Evolutionary conservation across 2,888 invertebrate genomes (phyloP).

Genomic region (Clivina fossor): DNA sequence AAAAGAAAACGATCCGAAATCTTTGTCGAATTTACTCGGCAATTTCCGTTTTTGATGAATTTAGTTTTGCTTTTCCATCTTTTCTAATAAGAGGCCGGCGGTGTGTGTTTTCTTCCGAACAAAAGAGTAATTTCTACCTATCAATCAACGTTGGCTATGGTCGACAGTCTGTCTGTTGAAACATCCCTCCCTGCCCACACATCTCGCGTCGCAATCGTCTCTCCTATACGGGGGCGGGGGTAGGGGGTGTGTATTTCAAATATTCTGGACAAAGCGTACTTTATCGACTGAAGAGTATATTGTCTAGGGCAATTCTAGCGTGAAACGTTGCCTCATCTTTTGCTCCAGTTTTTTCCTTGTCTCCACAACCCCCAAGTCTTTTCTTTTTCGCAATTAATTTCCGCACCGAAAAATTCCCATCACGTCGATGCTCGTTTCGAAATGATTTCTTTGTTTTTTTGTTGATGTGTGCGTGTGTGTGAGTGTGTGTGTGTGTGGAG

Average conservation of each 20-base stretch:
- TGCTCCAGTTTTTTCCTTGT: no score
- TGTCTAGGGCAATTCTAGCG: slow-evolving; percentile 31
- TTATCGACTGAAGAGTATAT: slow-evolving; percentile 31
- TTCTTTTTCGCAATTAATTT: slow-evolving; percentile 34
- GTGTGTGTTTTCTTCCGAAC: slow-evolving; percentile 3
- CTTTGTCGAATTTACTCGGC: slow-evolving; percentile 4
- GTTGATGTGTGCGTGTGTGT: no score
- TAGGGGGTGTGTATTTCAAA: slow-evolving; percentile 29
- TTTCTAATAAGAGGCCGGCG: slow-evolving; percentile 13
- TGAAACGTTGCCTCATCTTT: slow-evolving; percentile 29
- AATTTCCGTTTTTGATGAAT: slow-evolving; percentile 16
- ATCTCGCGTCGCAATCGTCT: no score
- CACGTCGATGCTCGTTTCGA: slow-evolving; percentile 29
- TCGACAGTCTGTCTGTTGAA: no score
- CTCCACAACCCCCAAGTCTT: no score
- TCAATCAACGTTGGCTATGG: no score
- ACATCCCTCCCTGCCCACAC: no score
- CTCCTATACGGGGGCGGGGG: no score
- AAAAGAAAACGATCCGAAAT: no score
- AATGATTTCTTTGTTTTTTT: slow-evolving; percentile 29
- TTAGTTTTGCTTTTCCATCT: slow-evolving; percentile 23
- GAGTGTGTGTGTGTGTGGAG: no score
- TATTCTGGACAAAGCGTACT: slow-evolving; percentile 28
- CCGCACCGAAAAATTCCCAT: slow-evolving; percentile 33
- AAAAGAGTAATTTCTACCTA: slow-evolving; percentile 34